Conservation (phyloP, 2,888 invertebrate genomes). For the Iselma pallidipennis region DNA sequence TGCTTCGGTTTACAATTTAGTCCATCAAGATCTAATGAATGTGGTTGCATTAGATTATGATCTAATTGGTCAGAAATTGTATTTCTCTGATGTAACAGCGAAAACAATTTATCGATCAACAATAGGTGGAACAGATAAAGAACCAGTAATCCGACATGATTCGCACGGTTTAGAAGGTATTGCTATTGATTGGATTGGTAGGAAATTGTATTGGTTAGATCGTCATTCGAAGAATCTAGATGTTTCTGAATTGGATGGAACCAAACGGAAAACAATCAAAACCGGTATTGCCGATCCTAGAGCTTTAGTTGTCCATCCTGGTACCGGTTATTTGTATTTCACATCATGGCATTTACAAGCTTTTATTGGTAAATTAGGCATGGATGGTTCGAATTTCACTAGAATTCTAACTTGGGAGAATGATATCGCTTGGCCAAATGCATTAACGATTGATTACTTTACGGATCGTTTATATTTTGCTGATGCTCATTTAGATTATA, state of each 20-base stretch:
- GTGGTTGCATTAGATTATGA: slow-evolving; percentile 97
- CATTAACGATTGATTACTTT: slow-evolving; percentile 94
- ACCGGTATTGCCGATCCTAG: slow-evolving; percentile 91
- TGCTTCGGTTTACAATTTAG: slow-evolving; percentile 79
- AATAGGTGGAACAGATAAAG: slow-evolving; percentile 65
- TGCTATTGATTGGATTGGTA: slow-evolving; percentile 94
- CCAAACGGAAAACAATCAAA: slow-evolving; percentile 85
- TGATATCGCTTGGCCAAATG: slow-evolving; percentile 98
- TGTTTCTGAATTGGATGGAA: slow-evolving; percentile 92
- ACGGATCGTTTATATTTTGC: slow-evolving; percentile 96
- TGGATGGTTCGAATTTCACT: slow-evolving; percentile 93
- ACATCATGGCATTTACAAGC: slow-evolving; percentile 96
- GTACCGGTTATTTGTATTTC: slow-evolving; percentile 90
- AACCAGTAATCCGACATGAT: slow-evolving; percentile 88
- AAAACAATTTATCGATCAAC: slow-evolving; percentile 88
- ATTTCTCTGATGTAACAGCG: slow-evolving; percentile 95
- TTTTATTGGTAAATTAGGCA: slow-evolving; percentile 94
- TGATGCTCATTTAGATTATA: slow-evolving; percentile 97
- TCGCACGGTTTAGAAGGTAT: slow-evolving; percentile 97
- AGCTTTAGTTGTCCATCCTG: slow-evolving; percentile 93
- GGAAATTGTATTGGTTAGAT: slow-evolving; percentile 97
- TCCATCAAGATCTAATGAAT: slow-evolving; percentile 94
- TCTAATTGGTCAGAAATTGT: slow-evolving; percentile 79
- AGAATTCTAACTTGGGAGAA: slow-evolving; percentile 89
- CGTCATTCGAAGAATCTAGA: slow-evolving; percentile 93